phyloP scores from a whole-genome alignment of 37 sponge, comb jelly and placozoan species.

The Oopsacas minuta region DNA sequence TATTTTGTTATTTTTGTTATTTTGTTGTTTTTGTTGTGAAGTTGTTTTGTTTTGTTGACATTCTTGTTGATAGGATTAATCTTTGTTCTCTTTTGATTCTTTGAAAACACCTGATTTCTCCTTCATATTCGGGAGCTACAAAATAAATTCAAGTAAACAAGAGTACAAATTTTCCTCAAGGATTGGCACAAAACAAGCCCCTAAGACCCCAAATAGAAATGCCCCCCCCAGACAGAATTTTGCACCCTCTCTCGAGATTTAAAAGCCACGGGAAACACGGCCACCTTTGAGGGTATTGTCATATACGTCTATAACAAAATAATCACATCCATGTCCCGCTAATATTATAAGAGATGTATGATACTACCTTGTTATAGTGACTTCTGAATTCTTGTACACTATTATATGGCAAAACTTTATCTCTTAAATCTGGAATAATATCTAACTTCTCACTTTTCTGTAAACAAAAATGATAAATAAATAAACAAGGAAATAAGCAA shows the following conservation, averaged over 20 bases:
- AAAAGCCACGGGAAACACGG: no score
- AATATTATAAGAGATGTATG: neutral
- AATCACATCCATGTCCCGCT: no score
- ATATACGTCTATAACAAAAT: no score
- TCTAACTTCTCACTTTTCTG: neutral
- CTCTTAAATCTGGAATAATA: neutral
- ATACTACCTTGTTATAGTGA: neutral
- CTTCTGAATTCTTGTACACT: neutral
- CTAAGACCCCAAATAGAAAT: no score
- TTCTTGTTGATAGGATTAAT: no score
- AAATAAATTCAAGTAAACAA: neutral
- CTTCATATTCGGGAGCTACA: constrained; percentile 8
- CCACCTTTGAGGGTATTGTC: no score
- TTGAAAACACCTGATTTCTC: neutral
- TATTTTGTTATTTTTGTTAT: neutral
- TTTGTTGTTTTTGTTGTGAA: neutral
- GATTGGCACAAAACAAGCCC: no score
- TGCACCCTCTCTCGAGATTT: no score
- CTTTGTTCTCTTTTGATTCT: neutral
- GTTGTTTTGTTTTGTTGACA: no score
- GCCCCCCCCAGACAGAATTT: no score
- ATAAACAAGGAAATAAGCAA: neutral
- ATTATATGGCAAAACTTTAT: constrained; percentile 6
- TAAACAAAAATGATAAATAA: no score
- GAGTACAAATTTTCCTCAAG: no score